These are phyloP conservation scores for Trochalopteron elliotii DNA, from an alignment of 2,113 vertebrate genomes.

Conservation along the genomic window DNA sequence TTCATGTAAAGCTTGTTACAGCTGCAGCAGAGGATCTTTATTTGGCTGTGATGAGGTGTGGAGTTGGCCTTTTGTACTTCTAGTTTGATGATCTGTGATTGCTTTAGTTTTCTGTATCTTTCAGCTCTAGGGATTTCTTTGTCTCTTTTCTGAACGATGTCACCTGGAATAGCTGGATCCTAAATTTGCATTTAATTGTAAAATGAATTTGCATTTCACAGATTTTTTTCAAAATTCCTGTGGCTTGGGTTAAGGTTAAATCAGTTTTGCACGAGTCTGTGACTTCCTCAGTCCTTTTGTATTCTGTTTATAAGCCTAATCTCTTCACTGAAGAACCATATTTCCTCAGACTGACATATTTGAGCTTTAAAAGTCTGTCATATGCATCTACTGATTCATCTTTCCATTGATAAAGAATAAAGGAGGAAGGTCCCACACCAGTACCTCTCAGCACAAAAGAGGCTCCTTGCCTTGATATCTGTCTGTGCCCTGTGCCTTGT, in stretches of 20 bases:
- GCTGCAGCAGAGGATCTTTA: not conserved
- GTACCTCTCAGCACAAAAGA: not conserved
- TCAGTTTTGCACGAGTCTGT: constrained; percentile 6
- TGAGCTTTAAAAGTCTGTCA: not conserved
- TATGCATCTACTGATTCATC: not conserved
- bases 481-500: not conserved
- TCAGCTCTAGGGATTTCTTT: not conserved
- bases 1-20: not conserved
- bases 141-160: not conserved
- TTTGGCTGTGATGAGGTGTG: not conserved
- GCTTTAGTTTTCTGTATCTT: not conserved
- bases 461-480: not conserved
- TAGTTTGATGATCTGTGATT: not conserved
- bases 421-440: not conserved
- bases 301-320: not conserved
- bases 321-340: not conserved
- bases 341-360: not conserved
- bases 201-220: constrained; percentile 32
- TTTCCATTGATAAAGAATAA: constrained; percentile 15
- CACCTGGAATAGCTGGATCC: not conserved
- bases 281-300: constrained; percentile 1
- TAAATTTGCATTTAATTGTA: constrained; percentile 43
- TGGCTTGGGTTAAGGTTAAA: constrained; percentile 31
- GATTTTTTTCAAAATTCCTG: not conserved
- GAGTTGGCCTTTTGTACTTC: not conserved